Evolutionary conservation across 2,797 vertebrate species (phyloP).

Genomic region (Sardinella longiceps): DNA sequence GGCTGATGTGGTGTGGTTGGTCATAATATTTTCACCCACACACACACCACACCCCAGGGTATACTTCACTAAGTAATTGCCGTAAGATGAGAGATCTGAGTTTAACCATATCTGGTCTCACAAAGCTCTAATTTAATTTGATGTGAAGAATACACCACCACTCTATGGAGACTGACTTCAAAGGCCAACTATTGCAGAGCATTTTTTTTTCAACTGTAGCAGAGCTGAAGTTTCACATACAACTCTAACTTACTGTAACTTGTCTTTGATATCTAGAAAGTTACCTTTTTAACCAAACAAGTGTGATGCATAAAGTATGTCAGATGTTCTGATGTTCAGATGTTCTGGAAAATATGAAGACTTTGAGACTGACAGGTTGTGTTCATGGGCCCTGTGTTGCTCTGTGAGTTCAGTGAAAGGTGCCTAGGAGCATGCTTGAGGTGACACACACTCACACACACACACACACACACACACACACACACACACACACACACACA

Average conservation of each 20-base stretch:
- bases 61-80: not conserved
- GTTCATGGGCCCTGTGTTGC: not conserved
- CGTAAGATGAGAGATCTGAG: not conserved
- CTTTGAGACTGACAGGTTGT: not conserved
- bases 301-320: not conserved
- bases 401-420: not conserved
- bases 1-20: not conserved
- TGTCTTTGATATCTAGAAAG: not conserved
- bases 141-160: not conserved
- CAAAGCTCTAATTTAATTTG: not conserved
- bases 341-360: not conserved
- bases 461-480: too few relatives aligned
- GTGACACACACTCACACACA: not conserved
- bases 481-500: too few relatives aligned
- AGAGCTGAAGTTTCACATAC: not conserved
- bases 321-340: not conserved
- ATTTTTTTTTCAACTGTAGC: too few relatives aligned
- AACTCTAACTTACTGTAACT: not conserved
- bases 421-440: slow-evolving; percentile 2
- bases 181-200: not conserved
- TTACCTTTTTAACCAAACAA: not conserved
- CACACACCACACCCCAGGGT: not conserved
- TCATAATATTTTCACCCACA: not conserved
- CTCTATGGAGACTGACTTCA: not conserved
- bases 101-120: not conserved